Percentiles rank a stretch among this genome's conserved stretches.
phyloP scores from a whole-genome alignment of 2,888 invertebrate genomes.

The Tanypteryx hageni region DNA sequence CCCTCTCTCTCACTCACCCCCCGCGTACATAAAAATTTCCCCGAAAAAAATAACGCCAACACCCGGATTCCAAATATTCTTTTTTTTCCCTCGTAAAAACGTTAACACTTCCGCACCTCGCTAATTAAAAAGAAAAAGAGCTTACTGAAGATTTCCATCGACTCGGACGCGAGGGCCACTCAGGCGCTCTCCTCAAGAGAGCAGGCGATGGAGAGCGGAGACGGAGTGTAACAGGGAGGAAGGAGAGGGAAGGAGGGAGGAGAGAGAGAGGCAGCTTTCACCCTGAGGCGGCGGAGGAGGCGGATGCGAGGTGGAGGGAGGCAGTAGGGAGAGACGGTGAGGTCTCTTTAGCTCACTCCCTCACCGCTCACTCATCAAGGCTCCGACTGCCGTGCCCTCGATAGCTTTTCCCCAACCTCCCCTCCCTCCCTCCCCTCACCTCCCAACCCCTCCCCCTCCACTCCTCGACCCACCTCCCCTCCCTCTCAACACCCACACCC shows the following conservation, averaged over 20 bases:
- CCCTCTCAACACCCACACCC: too few relatives aligned
- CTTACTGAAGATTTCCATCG: background rate
- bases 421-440: background rate
- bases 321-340: too few relatives aligned
- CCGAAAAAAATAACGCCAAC: conserved; percentile 1
- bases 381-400: background rate
- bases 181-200: too few relatives aligned
- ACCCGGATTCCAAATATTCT: background rate
- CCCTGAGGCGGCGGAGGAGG: background rate
- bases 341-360: too few relatives aligned
- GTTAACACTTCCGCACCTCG: conserved; percentile 19
- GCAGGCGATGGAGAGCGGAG: too few relatives aligned
- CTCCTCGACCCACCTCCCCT: background rate
- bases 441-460: background rate
- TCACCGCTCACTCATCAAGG: too few relatives aligned
- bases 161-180: too few relatives aligned
- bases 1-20: too few relatives aligned
- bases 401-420: background rate
- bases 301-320: too few relatives aligned
- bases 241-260: background rate
- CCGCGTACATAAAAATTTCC: background rate
- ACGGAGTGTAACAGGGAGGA: too few relatives aligned
- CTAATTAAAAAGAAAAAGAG: conserved; percentile 25
- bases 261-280: conserved; percentile 18
- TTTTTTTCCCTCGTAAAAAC: background rate